Percentiles rank a stretch among this genome's conserved stretches.
Evolutionary conservation across 2,888 invertebrate species (phyloP).

Genomic region (Drosophila rubida): DNA sequence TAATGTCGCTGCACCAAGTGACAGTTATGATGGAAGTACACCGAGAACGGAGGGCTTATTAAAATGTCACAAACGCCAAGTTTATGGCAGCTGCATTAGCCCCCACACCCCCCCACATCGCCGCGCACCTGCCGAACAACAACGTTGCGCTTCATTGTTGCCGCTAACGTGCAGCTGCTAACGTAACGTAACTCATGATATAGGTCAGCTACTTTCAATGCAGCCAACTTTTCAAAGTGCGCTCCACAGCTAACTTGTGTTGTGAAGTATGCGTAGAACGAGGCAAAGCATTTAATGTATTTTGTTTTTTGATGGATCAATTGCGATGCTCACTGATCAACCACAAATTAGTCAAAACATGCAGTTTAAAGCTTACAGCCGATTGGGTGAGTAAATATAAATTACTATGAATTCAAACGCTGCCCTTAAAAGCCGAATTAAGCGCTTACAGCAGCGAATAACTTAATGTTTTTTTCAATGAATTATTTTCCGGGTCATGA

Average conservation of each 20-base stretch:
- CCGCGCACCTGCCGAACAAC: not conserved
- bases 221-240: not conserved
- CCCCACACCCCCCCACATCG: too few species aligned
- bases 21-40: slow-evolving; percentile 70
- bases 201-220: slow-evolving; percentile 14
- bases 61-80: slow-evolving; percentile 82
- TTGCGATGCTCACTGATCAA: too few species aligned
- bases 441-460: too few species aligned
- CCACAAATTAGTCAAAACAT: too few species aligned
- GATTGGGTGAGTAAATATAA: too few species aligned
- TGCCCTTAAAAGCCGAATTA: too few species aligned
- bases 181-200: not conserved
- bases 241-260: not conserved
- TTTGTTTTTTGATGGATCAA: too few species aligned
- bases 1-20: slow-evolving; percentile 71
- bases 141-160: slow-evolving; percentile 3
- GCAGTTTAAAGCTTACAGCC: too few species aligned
- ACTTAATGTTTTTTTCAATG: not conserved
- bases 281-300: too few species aligned
- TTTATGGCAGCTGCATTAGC: slow-evolving; percentile 83
- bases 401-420: too few species aligned
- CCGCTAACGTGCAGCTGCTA: slow-evolving; percentile 8
- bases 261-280: too few species aligned
- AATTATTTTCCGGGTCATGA: not conserved
- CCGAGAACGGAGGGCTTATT: slow-evolving; percentile 72